Conservation (phyloP, 2,113 vertebrate genomes). For the Tor tambroides region DNA sequence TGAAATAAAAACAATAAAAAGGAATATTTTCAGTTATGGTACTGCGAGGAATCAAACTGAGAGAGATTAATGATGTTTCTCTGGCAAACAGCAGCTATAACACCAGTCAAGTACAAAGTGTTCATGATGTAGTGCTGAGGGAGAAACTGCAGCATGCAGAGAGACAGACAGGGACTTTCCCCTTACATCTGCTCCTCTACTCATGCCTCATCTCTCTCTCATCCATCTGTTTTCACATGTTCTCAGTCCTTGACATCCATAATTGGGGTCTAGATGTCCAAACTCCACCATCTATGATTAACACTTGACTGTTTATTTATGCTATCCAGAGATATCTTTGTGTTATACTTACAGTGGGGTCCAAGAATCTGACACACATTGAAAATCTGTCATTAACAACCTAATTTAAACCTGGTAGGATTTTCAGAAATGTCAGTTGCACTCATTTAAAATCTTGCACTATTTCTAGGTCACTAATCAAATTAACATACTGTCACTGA, state of each 20-base stretch:
- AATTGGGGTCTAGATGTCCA: slow-evolving; percentile 1
- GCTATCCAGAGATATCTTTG: not conserved
- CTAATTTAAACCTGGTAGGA: not conserved
- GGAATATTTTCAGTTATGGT: not conserved
- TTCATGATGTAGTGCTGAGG: slow-evolving; percentile 7
- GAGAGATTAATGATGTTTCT: slow-evolving; percentile 33
- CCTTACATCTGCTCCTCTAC: not conserved
- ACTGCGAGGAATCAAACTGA: not conserved
- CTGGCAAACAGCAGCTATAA: slow-evolving; percentile 18
- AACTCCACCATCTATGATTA: not conserved
- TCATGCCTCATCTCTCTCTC: not conserved
- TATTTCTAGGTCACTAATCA: slow-evolving; percentile 17
- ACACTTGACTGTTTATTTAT: not conserved
- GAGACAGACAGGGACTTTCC: not conserved
- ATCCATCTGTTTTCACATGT: not conserved
- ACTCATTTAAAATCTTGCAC: not conserved
- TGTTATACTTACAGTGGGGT: not conserved
- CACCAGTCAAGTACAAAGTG: slow-evolving; percentile 19
- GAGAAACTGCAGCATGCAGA: not conserved
- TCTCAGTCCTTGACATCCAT: not conserved
- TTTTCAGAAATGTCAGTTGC: not conserved
- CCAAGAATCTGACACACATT: not conserved
- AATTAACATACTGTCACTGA: not conserved
- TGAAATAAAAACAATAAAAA: slow-evolving; percentile 6
- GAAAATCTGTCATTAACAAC: not conserved